These are phyloP conservation scores for Coryphaenoides rupestris DNA, from an alignment of 2,113 vertebrate species.

Conservation along the genomic window DNA sequence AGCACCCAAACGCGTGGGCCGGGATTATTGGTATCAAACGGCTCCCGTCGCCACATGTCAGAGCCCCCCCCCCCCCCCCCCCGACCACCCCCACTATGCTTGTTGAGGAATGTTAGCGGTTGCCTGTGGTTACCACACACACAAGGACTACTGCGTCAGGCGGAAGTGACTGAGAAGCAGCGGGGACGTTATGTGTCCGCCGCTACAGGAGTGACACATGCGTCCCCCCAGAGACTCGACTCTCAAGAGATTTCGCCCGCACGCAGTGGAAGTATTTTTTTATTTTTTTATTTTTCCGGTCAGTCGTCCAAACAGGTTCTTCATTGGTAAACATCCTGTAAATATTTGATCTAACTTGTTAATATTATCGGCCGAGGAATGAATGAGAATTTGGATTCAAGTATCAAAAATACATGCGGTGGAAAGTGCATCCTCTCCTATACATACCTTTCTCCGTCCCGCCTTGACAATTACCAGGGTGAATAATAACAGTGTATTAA, in stretches of 20 bases:
- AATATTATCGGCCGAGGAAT: too few relatives aligned
- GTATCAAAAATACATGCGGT: too few relatives aligned
- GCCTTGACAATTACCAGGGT: not conserved
- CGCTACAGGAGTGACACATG: too few relatives aligned
- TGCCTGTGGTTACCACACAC: slow-evolving; percentile 15
- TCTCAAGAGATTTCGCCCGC: too few relatives aligned
- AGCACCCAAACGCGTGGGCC: slow-evolving; percentile 47
- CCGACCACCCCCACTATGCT: too few relatives aligned
- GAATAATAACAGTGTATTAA: not conserved
- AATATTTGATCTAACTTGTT: slow-evolving; percentile 2
- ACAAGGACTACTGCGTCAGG: not conserved
- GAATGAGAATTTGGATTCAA: too few relatives aligned
- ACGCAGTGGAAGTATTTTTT: too few relatives aligned
- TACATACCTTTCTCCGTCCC: slow-evolving; percentile 10
- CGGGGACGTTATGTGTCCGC: too few relatives aligned
- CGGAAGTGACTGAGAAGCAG: too few relatives aligned
- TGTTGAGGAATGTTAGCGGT: slow-evolving; percentile 43
- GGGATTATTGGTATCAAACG: too few relatives aligned
- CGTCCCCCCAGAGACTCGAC: too few relatives aligned
- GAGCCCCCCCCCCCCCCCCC: not conserved
- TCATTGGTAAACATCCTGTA: slow-evolving; percentile 25
- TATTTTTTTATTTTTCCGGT: not conserved
- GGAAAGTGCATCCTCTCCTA: not conserved
- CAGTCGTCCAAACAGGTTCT: not conserved
- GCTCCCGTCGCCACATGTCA: slow-evolving; percentile 52